These are phyloP conservation scores for Poecilia latipinna DNA, from an alignment of 2,113 vertebrate species.

Conservation along the genomic window DNA sequence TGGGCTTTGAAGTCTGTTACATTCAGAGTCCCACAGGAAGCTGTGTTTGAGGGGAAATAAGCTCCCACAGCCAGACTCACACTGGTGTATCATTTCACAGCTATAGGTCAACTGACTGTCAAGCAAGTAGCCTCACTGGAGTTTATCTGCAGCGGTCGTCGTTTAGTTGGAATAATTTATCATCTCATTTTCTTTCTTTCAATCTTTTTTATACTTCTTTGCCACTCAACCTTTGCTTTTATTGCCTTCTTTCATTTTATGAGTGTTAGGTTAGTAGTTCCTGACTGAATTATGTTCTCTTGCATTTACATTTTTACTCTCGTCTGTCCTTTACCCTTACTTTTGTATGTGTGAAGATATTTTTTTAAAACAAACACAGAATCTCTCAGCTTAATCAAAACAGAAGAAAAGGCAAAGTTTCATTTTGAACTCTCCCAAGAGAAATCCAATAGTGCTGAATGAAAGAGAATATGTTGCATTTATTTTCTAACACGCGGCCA, in stretches of 20 bases:
- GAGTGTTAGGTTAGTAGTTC: background rate
- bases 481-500: too few relatives aligned
- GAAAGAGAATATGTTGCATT: too few relatives aligned
- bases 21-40: conserved; percentile 64
- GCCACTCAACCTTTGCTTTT: conserved; percentile 2
- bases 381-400: background rate
- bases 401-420: background rate
- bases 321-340: background rate
- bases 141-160: background rate
- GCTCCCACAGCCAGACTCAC: conserved; percentile 45
- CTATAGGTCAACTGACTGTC: conserved; percentile 33
- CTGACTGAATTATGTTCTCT: background rate
- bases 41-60: conserved; percentile 60
- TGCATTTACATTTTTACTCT: background rate
- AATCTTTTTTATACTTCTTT: background rate
- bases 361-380: background rate
- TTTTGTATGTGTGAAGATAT: background rate
- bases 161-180: background rate
- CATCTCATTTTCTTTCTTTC: background rate
- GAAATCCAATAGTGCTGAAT: background rate
- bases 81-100: conserved; percentile 41
- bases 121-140: conserved; percentile 1
- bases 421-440: background rate
- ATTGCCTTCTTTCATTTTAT: background rate
- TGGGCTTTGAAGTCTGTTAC: conserved; percentile 63